Evolutionary conservation across 2,888 invertebrate genomes (phyloP), one percentile per base, ranked within the genome.

Genomic region (Teinopalpus imperialis): DNA sequence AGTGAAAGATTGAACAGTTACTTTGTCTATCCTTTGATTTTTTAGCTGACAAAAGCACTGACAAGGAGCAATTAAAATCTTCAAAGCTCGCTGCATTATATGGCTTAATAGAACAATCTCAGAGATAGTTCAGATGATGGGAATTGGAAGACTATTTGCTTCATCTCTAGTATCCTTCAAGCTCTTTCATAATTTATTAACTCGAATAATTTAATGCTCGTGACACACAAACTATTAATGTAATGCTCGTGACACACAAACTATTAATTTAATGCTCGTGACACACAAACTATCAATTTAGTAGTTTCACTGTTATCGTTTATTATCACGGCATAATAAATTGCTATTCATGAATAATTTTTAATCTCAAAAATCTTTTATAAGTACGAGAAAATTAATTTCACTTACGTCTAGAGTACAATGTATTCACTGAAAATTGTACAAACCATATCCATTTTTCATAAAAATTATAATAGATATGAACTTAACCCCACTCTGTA

Each of bases 11-110:
- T 24, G 8, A 24, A 26, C 24, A 8, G n/a, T 35, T 2, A 14
- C 24, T 14, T 41, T 21, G 13, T 10, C 1, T 39, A 29, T 40
- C 40, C 27, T 39, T 39, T 40, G 13, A 13, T 14, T 7, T 7
- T 27, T 13, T 23, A 9, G 13, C 26, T 34, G 41, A 48, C 41
- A 49, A 52, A 50, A 46, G 50, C 57, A 45, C 42, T 46, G 43
- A 27, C 16, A 6, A 23, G 52, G 39, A 51, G 48, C 52, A 54
- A 63, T 63, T 61, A 57, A 52, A 59, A 61, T 54, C 45, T 52
- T 36, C 43, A 48, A 44, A 42, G 41, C 40, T 35, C 35, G 42
- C 21, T 49, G 49, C 49, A 36, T 43, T 50, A 42, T 14, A 35
- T 8, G n/a, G 35, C 35, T 43, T 35, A 49, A 53, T 43, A 48